A percentile compares a stretch with the other conserved stretches of the same genome.
These are phyloP conservation scores for Micromussa lordhowensis DNA, from an alignment of 92 coral and sea anemone species.

Conservation along the genomic window DNA sequence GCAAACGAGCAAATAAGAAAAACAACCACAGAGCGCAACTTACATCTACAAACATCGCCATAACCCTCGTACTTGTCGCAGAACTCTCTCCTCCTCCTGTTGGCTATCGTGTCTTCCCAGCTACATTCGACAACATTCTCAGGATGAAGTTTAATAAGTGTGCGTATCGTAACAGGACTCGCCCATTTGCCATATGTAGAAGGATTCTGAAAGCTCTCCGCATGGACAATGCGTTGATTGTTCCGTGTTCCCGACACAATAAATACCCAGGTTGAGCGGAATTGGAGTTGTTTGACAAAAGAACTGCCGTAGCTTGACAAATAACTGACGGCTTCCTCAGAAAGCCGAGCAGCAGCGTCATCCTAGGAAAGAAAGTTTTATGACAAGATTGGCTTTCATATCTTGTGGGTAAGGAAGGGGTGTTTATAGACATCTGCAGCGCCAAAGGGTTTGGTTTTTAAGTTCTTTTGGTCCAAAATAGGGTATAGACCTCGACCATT, in stretches of 20 bases:
- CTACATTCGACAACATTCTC: constrained; percentile 50
- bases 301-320: constrained; percentile 63
- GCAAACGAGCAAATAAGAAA: background rate
- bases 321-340: constrained; percentile 40
- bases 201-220: constrained; percentile 68
- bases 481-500: no score
- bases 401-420: no score
- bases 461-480: no score
- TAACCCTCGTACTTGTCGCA: constrained; percentile 78
- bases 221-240: constrained; percentile 49
- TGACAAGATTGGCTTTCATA: background rate
- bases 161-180: constrained; percentile 64
- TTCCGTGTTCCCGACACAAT: constrained; percentile 57
- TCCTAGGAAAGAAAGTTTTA: background rate
- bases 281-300: constrained; percentile 59
- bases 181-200: constrained; percentile 54
- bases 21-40: constrained; percentile 20
- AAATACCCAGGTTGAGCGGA: constrained; percentile 86
- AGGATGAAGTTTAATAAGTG: constrained; percentile 50
- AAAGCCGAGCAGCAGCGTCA: constrained; percentile 5
- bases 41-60: constrained; percentile 75
- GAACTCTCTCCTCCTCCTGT: constrained; percentile 75
- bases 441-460: no score
- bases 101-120: constrained; percentile 57
- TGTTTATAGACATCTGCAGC: no score